Evolutionary conservation across 2,888 invertebrate species (phyloP).

Genomic region (Aphodius granarius): DNA sequence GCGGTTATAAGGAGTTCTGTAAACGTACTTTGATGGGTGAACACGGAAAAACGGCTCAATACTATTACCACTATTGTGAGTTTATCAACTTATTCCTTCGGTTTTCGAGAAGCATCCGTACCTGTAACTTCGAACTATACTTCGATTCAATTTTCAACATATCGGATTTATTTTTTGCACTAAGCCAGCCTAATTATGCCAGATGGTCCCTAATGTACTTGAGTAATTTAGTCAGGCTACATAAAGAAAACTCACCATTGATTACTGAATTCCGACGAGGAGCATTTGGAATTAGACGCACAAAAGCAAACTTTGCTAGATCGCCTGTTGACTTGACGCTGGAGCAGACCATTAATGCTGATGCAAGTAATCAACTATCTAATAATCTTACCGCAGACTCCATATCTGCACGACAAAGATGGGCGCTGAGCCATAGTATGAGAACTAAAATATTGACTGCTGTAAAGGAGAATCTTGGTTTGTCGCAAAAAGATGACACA

Average conservation of each 20-base stretch:
- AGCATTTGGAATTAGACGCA: slow-evolving; percentile 27
- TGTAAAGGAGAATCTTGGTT: not conserved
- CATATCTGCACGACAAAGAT: slow-evolving; percentile 42
- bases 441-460: slow-evolving; percentile 37
- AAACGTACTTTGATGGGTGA: not conserved
- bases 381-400: slow-evolving; percentile 22
- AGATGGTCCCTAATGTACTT: slow-evolving; percentile 17
- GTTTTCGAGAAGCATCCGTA: not conserved
- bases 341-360: not conserved
- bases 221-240: slow-evolving; percentile 17
- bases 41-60: not conserved
- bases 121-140: not conserved
- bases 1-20: not conserved
- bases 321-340: not conserved
- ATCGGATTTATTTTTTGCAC: not conserved
- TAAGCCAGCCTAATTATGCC: slow-evolving; percentile 22
- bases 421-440: slow-evolving; percentile 42
- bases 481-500: not conserved
- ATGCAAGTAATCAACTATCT: not conserved
- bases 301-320: slow-evolving; percentile 20
- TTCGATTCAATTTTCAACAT: not conserved
- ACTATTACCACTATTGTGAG: not conserved
- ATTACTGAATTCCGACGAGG: slow-evolving; percentile 19
- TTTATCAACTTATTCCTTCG: not conserved
- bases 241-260: not conserved